These are phyloP conservation scores for Rhinolophus sinicus DNA, from an alignment of 2,113 vertebrate species.

Conservation along the genomic window DNA sequence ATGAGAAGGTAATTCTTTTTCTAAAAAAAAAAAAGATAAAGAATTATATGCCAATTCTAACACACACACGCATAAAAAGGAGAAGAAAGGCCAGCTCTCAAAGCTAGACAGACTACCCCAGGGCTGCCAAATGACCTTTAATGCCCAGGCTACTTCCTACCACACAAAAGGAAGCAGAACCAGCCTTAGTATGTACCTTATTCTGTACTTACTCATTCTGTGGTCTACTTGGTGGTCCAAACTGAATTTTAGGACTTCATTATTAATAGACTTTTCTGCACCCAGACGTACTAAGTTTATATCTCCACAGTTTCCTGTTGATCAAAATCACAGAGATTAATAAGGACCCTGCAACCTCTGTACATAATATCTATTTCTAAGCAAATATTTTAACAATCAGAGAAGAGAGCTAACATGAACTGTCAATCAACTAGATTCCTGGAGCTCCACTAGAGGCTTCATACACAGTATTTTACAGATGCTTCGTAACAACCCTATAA, in stretches of 20 bases:
- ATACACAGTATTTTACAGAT: neutral
- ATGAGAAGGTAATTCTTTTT: conserved; percentile 80
- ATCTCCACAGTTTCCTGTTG: conserved; percentile 92
- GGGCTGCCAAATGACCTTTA: neutral
- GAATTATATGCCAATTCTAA: neutral
- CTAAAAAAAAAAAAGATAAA: conserved; percentile 63
- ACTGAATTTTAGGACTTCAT: conserved; percentile 88
- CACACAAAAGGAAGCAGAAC: neutral
- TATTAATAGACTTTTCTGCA: conserved; percentile 88
- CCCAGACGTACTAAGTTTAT: conserved; percentile 92
- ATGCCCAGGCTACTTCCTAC: neutral
- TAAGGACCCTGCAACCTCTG: neutral
- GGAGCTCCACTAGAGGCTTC: too few relatives aligned
- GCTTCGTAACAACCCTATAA: neutral
- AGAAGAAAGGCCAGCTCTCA: conserved; percentile 7
- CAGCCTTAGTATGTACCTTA: neutral
- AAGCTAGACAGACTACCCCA: neutral
- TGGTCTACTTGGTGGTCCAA: conserved; percentile 89
- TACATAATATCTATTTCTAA: neutral
- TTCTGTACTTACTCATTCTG: conserved; percentile 88
- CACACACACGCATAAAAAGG: neutral
- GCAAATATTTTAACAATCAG: neutral
- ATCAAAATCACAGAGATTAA: conserved; percentile 61
- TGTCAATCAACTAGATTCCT: too few relatives aligned
- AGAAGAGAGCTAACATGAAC: neutral